phyloP scores from a whole-genome alignment of 2,888 invertebrate species.

The Eucriotettix oculatus region DNA sequence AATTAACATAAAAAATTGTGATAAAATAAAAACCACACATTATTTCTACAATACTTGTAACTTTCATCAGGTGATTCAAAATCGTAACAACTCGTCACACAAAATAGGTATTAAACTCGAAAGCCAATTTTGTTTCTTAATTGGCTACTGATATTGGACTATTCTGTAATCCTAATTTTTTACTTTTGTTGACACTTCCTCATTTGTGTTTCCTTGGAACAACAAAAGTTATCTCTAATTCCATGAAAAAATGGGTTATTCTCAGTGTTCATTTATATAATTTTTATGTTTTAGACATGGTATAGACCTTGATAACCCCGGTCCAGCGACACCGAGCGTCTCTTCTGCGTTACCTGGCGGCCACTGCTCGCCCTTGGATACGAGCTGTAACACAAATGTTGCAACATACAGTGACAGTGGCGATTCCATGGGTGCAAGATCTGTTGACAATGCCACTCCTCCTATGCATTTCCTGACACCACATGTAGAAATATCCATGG shows the following conservation, averaged over 20 bases:
- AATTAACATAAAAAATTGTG: no score
- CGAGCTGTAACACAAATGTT: conserved; percentile 36
- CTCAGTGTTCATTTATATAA: not conserved
- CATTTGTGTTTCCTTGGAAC: no score
- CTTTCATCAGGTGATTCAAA: no score
- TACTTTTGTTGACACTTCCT: no score
- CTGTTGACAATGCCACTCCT: conserved; percentile 73
- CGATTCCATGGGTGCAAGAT: conserved; percentile 61
- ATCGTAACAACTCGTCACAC: no score
- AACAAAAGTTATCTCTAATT: no score
- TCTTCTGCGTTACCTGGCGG: conserved; percentile 18
- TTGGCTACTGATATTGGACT: no score
- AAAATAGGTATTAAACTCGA: no score
- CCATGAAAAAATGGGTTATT: not conserved
- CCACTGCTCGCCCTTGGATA: conserved; percentile 29
- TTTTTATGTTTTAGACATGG: conserved; percentile 44
- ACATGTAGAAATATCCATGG: conserved; percentile 81
- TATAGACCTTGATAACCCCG: conserved; percentile 78
- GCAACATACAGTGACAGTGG: conserved; percentile 73
- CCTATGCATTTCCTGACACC: conserved; percentile 85
- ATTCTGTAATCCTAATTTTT: no score
- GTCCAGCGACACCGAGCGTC: conserved; percentile 29
- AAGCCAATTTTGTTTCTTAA: no score
- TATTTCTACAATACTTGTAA: no score
- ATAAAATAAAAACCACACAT: no score